Conservation (phyloP, 2,888 invertebrate species). For the Stegophylla sp. region DNA sequence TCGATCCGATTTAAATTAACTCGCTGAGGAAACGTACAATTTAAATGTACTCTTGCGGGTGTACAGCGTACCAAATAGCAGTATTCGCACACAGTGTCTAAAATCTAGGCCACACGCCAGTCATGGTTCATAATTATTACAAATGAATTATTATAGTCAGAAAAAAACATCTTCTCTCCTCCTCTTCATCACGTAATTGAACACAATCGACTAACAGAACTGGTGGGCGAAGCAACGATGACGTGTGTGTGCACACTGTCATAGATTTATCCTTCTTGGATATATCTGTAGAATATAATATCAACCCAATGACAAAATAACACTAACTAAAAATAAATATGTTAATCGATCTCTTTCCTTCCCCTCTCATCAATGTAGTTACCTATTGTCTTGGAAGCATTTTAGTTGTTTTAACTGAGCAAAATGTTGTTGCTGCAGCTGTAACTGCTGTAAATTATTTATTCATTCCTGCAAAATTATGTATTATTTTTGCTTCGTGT, state of each 20-base stretch:
- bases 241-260: neutral
- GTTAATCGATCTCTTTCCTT: neutral
- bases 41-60: conserved; percentile 2
- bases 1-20: conserved; percentile 47
- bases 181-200: neutral
- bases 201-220: neutral
- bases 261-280: no score
- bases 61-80: neutral
- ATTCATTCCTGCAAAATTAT: neutral
- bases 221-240: neutral
- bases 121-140: conserved; percentile 31
- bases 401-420: neutral
- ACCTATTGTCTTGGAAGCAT: neutral
- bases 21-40: conserved; percentile 42
- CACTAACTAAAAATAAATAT: neutral
- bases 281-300: neutral
- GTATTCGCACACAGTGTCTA: conserved; percentile 8
- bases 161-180: neutral
- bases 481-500: no score
- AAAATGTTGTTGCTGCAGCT: neutral
- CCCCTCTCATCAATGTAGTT: neutral
- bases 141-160: conserved; percentile 6
- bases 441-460: neutral
- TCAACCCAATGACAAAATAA: neutral
- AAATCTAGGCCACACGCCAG: conserved; percentile 10